Evolutionary conservation across 2,113 vertebrate genomes (phyloP).

Genomic region (Epinephelus cyanopodus): DNA sequence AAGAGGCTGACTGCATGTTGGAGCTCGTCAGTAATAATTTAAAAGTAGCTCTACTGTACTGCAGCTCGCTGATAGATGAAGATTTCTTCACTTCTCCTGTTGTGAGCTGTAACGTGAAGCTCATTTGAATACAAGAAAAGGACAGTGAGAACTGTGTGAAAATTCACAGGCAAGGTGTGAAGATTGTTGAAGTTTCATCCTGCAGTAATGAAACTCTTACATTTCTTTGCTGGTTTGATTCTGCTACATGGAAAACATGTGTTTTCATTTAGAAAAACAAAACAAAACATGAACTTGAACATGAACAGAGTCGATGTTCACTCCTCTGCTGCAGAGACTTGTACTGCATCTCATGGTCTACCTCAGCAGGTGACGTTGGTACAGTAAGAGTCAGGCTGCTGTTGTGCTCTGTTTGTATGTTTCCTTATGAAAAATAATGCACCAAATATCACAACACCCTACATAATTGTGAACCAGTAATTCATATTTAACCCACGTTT

Average conservation of each 20-base stretch:
- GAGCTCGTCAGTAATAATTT: background rate
- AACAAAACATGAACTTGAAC: too few species aligned
- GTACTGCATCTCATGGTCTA: too few species aligned
- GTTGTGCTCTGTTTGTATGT: too few species aligned
- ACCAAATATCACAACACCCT: too few species aligned
- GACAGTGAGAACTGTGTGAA: slow-evolving; percentile 49
- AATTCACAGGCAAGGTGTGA: slow-evolving; percentile 58
- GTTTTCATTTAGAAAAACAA: background rate
- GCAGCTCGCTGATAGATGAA: background rate
- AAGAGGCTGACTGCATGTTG: background rate
- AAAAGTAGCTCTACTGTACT: background rate
- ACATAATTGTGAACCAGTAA: too few species aligned
- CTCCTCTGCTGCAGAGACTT: too few species aligned
- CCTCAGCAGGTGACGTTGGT: too few species aligned
- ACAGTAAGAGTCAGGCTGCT: too few species aligned
- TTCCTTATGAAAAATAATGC: too few species aligned
- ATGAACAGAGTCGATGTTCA: background rate
- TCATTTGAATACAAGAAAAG: slow-evolving; percentile 47
- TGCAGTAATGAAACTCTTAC: background rate
- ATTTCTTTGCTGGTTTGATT: background rate
- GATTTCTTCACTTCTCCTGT: background rate
- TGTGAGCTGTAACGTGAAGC: background rate
- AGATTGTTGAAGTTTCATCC: slow-evolving; percentile 39
- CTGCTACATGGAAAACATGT: background rate
- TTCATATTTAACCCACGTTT: too few species aligned